Evolutionary conservation across 2,113 vertebrate species (phyloP), one percentile per base, ranked within the genome.

Genomic region (Dicentrarchus labrax): DNA sequence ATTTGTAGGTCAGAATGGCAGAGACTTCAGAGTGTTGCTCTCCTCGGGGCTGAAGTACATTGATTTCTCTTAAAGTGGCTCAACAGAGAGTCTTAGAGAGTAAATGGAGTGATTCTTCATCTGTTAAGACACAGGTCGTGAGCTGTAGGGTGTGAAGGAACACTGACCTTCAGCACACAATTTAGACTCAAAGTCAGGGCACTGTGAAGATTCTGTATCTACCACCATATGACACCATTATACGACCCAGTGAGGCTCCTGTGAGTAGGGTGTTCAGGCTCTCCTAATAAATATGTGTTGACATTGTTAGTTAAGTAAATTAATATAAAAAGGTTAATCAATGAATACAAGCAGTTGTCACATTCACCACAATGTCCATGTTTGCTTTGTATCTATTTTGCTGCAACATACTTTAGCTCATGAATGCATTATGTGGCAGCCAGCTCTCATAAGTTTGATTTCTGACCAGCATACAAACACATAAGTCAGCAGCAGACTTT

Each of bases 161-260:
- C 89, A 88, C 91, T 95, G 94, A 96, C 95, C 96, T 97, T 97
- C 95, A 97, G 93, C 89, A 83, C 93, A 86, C 91, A 95, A 95
- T 96, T 95, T 94, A 94, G 43, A 90, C 72, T 85, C 71, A 88
- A 86, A 87, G 85, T 74, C 80, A 75, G 61, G 76, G 69, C 3
- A 12, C 16, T 53, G 71, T 45, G 16, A 77, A 57, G 22, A 79
- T n/a, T 71, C 57, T 73, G 53, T 41, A 30, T 50, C 36, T 53
- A 22, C 56, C 48, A 68, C 62, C 12, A 60, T 19, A 76, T 30
- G 8, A 71, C 45, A 54, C 30, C 41, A 70, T 19, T 36, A 47
- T 64, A 50, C 64, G 79, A 72, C 15, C 41, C 21, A 64, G 17
- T 45, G 21, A 39, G 2, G 5, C 6, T 21, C 8, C 17, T 79